Evolutionary conservation across 2,888 invertebrate species (phyloP), one percentile per base, ranked within the genome.

Genomic region (Amphipyra berbera): DNA sequence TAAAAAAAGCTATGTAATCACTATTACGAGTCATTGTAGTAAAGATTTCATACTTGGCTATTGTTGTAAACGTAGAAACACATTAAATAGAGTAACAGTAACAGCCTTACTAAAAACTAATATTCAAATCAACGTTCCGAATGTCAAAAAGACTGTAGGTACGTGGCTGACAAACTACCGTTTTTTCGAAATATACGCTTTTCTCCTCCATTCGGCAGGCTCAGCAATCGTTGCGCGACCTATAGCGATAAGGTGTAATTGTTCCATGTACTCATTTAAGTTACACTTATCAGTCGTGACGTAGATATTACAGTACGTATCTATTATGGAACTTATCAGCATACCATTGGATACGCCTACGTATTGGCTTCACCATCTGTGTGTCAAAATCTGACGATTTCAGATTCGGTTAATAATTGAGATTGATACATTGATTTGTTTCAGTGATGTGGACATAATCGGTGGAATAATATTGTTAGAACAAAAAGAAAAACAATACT

Each of bases 371-470:
- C 13, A 15, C 5, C 12, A 35, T 35, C 0, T 4, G 12, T 53
- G 10, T 42, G 27, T 12, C 41, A 21, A 38, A 30, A 38, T 56
- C 9, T 4, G 1, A 35, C n/a, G 9, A 13, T 50, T 62, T 35
- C 44, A n/a, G 45, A 48, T 45, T 21, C 33, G 38, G n/a, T 42
- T 41, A 27, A 38, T 53, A 15, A 14, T 35, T 3, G n/a, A 38
- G 6, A 42, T 63, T 60, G 35, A 7, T 48, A 63, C 35, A 50
- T n/a, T 5, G n/a, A 37, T 54, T 45, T n/a, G 47, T 40, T 48
- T 44, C 50, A 60, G 61, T 40, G 38, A 10, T 27, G 33, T 52
- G 52, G 49, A 58, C 12, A 30, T 4, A 44, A 44, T 49, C 13
- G 30, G 38, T 61, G 21, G 2, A 21, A 30, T 47, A 47, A 30